Base-by-base conservation (phyloP, 2,113 vertebrate species). In the Rhynchomys soricoides region DNA sequence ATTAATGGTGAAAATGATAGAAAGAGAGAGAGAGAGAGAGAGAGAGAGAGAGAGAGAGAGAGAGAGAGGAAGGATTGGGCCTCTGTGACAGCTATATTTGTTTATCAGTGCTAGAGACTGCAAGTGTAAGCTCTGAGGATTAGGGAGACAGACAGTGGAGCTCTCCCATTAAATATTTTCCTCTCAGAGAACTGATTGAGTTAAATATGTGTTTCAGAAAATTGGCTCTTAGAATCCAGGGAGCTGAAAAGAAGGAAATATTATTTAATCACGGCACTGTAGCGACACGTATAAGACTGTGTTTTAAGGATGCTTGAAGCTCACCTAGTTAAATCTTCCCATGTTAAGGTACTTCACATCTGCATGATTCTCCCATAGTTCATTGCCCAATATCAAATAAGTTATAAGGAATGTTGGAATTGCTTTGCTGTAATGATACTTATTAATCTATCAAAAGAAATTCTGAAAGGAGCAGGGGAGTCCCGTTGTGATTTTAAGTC, bases 231-330 rank as follows among this genome's bases (percentile, higher is more conserved):
- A 94, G 81, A 22, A 78, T 89, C 83, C 64, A 97, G 68, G 70
- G 37, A 95, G 34, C 26, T 93, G 5, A 83, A 95, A 96, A 87
- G 13, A 37, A 81, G 48, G 94, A 91, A 16, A 34, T 57, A 2
- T 95, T 83, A 95, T 68, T 52, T 57, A 89, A 0, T n/a, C 1
- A 71, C 86, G 90, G 26, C 59, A 73, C 52, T 50, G 3, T 77
- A 52, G 79, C 59, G 62, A 86, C 12, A 29, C 68, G 13, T 8
- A 64, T 17, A 71, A 96, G 68, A 70, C 7, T 71, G 8, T 94
- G 57, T 97, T 89, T 86, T 92, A 96, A 90, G 66, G 79, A 43
- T 96, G 95, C 66, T 95, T 64, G n/a, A 90, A 83, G n/a, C 43
- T 2, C 0, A 50, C 22, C 29, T 90, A 1, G 37, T 91, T 94